Evolutionary conservation across 2,888 invertebrate genomes (phyloP).

Genomic region (Cephalotes varians): DNA sequence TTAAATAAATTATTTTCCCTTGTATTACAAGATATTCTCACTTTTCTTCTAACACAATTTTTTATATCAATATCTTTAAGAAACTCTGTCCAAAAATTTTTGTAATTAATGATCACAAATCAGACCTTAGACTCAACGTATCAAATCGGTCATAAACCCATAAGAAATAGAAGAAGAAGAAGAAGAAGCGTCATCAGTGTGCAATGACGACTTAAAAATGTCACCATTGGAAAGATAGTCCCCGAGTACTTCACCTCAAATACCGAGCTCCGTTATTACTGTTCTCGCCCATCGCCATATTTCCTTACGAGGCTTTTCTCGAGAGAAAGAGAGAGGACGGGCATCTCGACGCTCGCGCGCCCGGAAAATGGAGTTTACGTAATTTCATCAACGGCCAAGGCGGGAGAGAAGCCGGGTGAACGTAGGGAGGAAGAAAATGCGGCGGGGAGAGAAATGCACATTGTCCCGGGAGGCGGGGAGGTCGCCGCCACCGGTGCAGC

Average conservation of each 20-base stretch:
- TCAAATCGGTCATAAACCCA: not conserved
- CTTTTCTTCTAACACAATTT: too few species aligned
- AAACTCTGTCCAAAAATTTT: not conserved
- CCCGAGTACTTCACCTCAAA: constrained; percentile 17
- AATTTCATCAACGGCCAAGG: constrained; percentile 43
- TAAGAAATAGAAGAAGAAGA: not conserved
- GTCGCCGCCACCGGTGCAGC: not conserved
- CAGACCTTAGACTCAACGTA: not conserved
- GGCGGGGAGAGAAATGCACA: constrained; percentile 31
- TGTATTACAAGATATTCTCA: too few species aligned
- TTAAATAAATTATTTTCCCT: not conserved
- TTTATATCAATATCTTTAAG: not conserved
- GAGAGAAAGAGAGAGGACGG: constrained; percentile 24
- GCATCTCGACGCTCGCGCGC: constrained; percentile 22
- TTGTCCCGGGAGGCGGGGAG: constrained; percentile 25
- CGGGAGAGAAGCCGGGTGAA: not conserved
- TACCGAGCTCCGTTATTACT: constrained; percentile 45
- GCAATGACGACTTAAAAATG: constrained; percentile 34
- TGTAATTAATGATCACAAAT: not conserved
- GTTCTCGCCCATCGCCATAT: constrained; percentile 44
- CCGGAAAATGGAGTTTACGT: constrained; percentile 55
- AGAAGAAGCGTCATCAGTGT: not conserved
- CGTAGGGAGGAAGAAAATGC: constrained; percentile 11
- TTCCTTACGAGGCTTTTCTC: constrained; percentile 42
- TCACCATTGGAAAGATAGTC: constrained; percentile 13